Evolutionary conservation across 2,113 vertebrate species (phyloP), one percentile per base, ranked within the genome.

Genomic region (Mungos mungo): DNA sequence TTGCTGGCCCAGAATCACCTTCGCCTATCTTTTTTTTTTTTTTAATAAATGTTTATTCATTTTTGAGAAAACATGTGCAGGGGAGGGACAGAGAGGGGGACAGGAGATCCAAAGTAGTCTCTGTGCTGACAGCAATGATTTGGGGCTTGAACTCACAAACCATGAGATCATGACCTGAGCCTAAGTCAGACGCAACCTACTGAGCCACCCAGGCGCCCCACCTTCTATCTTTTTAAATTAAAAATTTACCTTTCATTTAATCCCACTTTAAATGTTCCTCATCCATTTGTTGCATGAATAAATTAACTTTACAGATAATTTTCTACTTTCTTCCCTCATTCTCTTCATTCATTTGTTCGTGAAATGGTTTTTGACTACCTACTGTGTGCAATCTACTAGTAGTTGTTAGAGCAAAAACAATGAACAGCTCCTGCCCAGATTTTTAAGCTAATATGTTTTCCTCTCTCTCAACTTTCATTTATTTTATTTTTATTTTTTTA

Each of bases 241-340:
- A 88, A 71, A 84, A 45, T 4, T 33, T 95, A 2, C 4, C 2
- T 72, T 87, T 81, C 27, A 21, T 83, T 68, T 74, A 88, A 74
- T 52, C 31, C 38, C 10, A 41, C 14, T 71, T 76, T 79, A 38
- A 85, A 31, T 84, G 57, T 88, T 93, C 35, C 52, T 50, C 19
- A 66, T 71, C 18, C 25, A 33, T 95, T 90, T 92, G 69, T 93
- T 94, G 41, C 38, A 21, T 66, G n/a, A 29, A 74, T 76, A 25
- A 91, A 88, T 41, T 41, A 74, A 5, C 57, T 83, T 84, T 71
- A 66, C 1, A 45, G 47, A 31, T 54, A 77, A 12, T 76, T 80
- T 91, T 92, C 21, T 85, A 23, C 93, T 95, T 97, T 95, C 23
- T 84, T 38, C 35, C 18, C 35, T 85, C 16, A 45, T 76, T 90